Base-by-base conservation (phyloP, 2,888 invertebrate species). In the Thymelicus lineola region DNA sequence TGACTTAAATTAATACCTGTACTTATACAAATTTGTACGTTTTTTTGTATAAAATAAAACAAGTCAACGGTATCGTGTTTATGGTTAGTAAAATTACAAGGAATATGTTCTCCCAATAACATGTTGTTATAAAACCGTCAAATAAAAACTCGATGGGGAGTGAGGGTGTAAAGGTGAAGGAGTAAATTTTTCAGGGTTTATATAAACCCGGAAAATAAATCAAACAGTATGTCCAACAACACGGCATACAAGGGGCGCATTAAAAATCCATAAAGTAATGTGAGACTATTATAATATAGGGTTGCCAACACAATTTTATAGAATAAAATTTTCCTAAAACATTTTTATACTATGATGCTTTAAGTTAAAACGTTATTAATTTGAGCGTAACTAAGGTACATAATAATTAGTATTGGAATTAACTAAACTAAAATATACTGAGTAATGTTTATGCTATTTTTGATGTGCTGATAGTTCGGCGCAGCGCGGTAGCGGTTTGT, bases 221-320 rank as follows among this genome's bases (percentile, higher is more conserved):
- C 45, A 68, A 62, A 57, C 36, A 62, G 57, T 68, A 57, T 68
- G 48, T 55, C 17, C 62, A 57, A 62, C 53, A 61, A 60, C 55
- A 42, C 15, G 68, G 48, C 57, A 36, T 36, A 68, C 60, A 60
- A 60, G 53, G 60, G 48, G 58, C 46, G 66, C 60, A 20, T 60
- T 60, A 66, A 60, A 60, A 67, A 61, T 53, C 61, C 46, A 55
- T 55, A 61, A 42, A 6, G 17, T 50, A 50, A 50, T 61, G 53
- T 7, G 45, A 45, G 35, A 53, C n/a, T 14, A 38, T 6, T 7
- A 15, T 50, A 17, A 17, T 50, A 50, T 42, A 66, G 60, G 66
- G 66, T 42, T 66, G 60, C 17, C 15, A 50, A 15, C 15, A 50
- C 42, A 42, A 20, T 42, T 42, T 42, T 42, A 4, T 42, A 1